A percentile compares a stretch with the other conserved stretches of the same genome.
These are phyloP conservation scores for Unio delphinus DNA, from an alignment of 2,888 invertebrate species.

Conservation along the genomic window DNA sequence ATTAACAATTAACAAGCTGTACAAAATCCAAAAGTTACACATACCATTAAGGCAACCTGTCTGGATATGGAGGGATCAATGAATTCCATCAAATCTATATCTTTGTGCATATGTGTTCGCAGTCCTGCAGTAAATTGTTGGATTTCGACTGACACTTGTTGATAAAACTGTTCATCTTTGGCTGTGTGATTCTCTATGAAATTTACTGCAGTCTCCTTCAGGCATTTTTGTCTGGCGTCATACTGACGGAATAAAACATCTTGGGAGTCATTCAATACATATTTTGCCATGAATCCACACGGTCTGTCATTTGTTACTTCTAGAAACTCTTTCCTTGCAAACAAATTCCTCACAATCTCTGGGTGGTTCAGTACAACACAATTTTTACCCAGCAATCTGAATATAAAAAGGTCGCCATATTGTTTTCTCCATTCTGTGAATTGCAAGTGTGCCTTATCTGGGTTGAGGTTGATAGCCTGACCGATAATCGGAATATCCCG, in stretches of 20 bases:
- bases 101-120: constrained; percentile 10
- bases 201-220: constrained; percentile 30
- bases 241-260: constrained; percentile 39
- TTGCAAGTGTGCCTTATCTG: constrained; percentile 34
- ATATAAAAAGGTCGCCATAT: constrained; percentile 38
- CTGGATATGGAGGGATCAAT: constrained; percentile 15
- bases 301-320: constrained; percentile 35
- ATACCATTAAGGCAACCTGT: constrained; percentile 23
- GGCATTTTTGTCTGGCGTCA: constrained; percentile 31
- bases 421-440: constrained; percentile 40
- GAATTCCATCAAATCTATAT: constrained; percentile 18
- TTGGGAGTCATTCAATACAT: constrained; percentile 33
- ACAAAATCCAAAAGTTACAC: background rate
- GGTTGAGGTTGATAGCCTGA: constrained; percentile 31
- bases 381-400: constrained; percentile 38
- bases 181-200: constrained; percentile 18
- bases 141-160: constrained; percentile 15
- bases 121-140: constrained; percentile 20
- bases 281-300: constrained; percentile 37
- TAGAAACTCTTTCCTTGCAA: constrained; percentile 29
- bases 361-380: constrained; percentile 36
- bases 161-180: constrained; percentile 21
- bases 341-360: constrained; percentile 35
- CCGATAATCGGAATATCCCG: constrained; percentile 36
- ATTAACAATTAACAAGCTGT: no score